Conservation (phyloP, 2,113 vertebrate species). For the Hypomesus transpacificus region DNA sequence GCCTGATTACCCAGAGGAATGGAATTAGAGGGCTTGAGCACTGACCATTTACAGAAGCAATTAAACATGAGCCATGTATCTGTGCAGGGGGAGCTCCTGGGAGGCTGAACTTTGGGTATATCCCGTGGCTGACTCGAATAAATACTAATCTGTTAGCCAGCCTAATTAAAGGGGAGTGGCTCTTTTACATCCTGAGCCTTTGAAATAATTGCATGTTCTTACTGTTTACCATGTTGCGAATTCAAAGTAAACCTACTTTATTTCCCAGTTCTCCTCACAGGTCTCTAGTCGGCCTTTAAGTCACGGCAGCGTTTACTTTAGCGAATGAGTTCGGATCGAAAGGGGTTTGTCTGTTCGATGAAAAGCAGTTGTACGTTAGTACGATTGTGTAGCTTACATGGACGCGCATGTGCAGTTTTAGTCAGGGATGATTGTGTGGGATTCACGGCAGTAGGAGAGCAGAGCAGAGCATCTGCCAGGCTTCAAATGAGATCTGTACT, state of each 20-base stretch:
- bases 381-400: not conserved
- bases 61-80: slow-evolving; percentile 73
- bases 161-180: slow-evolving; percentile 72
- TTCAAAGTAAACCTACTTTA: slow-evolving; percentile 51
- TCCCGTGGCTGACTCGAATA: slow-evolving; percentile 67
- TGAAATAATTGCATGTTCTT: slow-evolving; percentile 65
- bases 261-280: slow-evolving; percentile 38
- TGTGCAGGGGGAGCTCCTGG: slow-evolving; percentile 58
- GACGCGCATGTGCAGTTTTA: not conserved
- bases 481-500: slow-evolving; percentile 25
- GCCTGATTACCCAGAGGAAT: slow-evolving; percentile 74
- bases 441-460: slow-evolving; percentile 14
- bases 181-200: slow-evolving; percentile 53
- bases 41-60: slow-evolving; percentile 78
- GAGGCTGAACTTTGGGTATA: slow-evolving; percentile 69
- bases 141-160: slow-evolving; percentile 68
- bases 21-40: slow-evolving; percentile 68
- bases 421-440: not conserved
- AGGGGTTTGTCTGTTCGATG: no score
- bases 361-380: no score
- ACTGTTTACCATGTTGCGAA: slow-evolving; percentile 68
- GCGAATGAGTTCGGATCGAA: slow-evolving; percentile 8
- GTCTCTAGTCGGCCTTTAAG: slow-evolving; percentile 15
- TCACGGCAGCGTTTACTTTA: slow-evolving; percentile 9
- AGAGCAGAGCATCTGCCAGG: slow-evolving; percentile 58